Conservation (phyloP, 2,113 vertebrate genomes). For the Salvelinus alpinus region DNA sequence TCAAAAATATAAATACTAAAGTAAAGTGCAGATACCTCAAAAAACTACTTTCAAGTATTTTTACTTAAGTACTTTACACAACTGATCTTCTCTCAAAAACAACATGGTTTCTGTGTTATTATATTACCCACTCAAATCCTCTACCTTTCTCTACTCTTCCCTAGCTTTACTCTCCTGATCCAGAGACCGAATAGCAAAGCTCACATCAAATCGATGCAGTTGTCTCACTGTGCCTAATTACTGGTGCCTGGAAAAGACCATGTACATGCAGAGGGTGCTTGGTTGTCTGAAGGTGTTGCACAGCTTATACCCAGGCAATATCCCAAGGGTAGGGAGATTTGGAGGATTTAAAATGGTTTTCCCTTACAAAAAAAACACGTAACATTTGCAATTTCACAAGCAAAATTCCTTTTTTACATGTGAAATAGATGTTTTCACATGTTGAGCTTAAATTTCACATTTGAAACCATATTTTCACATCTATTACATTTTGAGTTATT, state of each 20-base stretch:
- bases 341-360: neutral
- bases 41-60: no score
- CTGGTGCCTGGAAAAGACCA: neutral
- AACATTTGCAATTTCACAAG: no score
- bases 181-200: neutral
- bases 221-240: slow-evolving; percentile 8
- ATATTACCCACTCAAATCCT: neutral
- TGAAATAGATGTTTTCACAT: no score
- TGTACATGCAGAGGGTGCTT: neutral
- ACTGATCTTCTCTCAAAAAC: neutral
- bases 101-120: neutral
- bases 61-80: no score
- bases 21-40: no score
- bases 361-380: no score
- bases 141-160: neutral
- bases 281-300: neutral
- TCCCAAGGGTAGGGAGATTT: neutral
- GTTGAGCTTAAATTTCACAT: no score
- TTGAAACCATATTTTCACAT: no score
- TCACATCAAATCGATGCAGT: neutral
- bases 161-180: neutral
- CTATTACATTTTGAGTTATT: no score
- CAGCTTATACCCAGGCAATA: neutral
- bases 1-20: no score
- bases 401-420: no score